Conservation (phyloP, 1,140 invertebrate genomes). For the Lordiphosa clarofinis region DNA sequence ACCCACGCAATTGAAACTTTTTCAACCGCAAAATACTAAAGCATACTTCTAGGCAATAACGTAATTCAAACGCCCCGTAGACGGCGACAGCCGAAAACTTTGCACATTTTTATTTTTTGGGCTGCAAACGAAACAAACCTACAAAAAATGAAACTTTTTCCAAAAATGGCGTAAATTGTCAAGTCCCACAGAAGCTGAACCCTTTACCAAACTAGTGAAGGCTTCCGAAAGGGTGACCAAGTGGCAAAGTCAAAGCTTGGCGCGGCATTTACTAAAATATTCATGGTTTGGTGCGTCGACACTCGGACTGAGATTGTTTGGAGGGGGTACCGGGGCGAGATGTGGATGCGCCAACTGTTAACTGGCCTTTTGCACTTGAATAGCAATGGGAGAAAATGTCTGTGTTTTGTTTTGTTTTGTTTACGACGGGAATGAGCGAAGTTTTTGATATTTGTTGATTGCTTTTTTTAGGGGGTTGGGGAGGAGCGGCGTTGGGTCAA, state of each 20-base stretch:
- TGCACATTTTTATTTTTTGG: constrained; percentile 50
- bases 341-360: constrained; percentile 36
- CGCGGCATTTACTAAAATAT: constrained; percentile 73
- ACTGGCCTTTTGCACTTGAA: constrained; percentile 53
- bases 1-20: constrained; percentile 74
- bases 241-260: constrained; percentile 65
- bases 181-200: constrained; percentile 35
- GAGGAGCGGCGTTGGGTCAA: constrained; percentile 23
- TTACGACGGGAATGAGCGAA: constrained; percentile 62
- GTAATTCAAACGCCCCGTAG: constrained; percentile 64
- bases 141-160: constrained; percentile 32
- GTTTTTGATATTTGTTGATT: constrained; percentile 75
- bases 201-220: constrained; percentile 49
- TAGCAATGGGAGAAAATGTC: constrained; percentile 22
- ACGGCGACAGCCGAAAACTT: constrained; percentile 64
- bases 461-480: constrained; percentile 47
- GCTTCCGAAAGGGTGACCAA: constrained; percentile 49
- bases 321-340: neutral
- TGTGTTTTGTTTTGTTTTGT: constrained; percentile 48
- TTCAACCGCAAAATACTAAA: constrained; percentile 74
- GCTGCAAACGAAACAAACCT: neutral
- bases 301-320: constrained; percentile 26
- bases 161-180: constrained; percentile 69
- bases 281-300: constrained; percentile 68
- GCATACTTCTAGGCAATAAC: constrained; percentile 73